Conservation (phyloP, 2,888 invertebrate species). For the Auanema sp. region DNA sequence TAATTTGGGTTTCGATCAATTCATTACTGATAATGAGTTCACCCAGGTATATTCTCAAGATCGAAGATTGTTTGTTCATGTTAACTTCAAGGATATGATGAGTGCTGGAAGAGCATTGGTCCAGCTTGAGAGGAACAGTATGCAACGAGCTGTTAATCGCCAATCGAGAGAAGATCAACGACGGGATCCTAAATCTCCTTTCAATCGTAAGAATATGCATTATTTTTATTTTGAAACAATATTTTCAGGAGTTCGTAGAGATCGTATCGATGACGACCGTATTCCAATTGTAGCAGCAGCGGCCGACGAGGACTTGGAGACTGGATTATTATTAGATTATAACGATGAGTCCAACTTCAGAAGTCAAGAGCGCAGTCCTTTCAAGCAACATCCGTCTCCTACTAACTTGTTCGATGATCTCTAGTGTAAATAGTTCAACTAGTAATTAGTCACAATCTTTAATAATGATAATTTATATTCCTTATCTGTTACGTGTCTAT, state of each 20-base stretch:
- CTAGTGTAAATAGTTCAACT: constrained; percentile 18
- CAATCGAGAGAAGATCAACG: constrained; percentile 12
- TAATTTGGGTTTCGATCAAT: constrained; percentile 92
- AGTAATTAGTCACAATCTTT: background rate
- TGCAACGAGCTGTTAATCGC: constrained; percentile 29
- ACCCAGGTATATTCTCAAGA: constrained; percentile 68
- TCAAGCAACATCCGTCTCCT: constrained; percentile 38
- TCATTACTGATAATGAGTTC: constrained; percentile 80
- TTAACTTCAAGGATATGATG: constrained; percentile 37
- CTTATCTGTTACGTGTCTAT: constrained; percentile 4
- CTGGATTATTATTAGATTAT: background rate
- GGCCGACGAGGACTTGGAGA: constrained; percentile 10
- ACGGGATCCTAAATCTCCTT: too few relatives aligned
- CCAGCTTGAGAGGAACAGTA: constrained; percentile 44
- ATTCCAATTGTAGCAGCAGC: background rate
- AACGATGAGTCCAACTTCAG: background rate
- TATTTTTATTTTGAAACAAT: too few relatives aligned
- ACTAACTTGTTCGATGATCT: constrained; percentile 47
- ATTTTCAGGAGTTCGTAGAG: background rate
- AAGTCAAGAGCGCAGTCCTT: constrained; percentile 13
- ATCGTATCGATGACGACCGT: background rate
- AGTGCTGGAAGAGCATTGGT: constrained; percentile 43
- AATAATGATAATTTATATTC: background rate
- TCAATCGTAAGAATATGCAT: too few relatives aligned
- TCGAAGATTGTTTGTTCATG: too few relatives aligned